Evolutionary conservation across 2,888 invertebrate species (phyloP).

Genomic region (Parnassius smintheus): DNA sequence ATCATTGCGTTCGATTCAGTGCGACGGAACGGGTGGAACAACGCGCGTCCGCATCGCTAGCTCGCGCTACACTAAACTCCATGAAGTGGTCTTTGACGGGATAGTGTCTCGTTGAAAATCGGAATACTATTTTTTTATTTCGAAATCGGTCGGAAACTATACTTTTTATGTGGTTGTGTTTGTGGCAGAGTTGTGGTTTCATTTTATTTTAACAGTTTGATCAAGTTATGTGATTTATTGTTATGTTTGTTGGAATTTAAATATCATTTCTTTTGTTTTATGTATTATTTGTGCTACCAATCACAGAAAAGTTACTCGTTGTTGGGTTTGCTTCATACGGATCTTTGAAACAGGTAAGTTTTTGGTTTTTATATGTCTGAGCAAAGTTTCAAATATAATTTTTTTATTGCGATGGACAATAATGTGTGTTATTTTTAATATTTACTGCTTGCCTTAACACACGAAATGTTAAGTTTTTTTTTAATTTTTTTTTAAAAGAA

Average conservation of each 20-base stretch:
- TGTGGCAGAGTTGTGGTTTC: slow-evolving; percentile 5
- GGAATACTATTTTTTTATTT: slow-evolving; percentile 26
- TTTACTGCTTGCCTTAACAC: too few relatives aligned
- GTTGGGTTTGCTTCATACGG: too few relatives aligned
- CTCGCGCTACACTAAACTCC: slow-evolving; percentile 24
- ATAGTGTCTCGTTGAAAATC: slow-evolving; percentile 26
- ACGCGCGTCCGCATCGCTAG: slow-evolving; percentile 25
- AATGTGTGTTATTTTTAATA: too few relatives aligned
- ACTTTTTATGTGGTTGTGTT: slow-evolving; percentile 15
- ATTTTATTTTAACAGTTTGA: slow-evolving; percentile 2
- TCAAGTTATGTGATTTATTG: slow-evolving; percentile 9
- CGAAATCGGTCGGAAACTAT: slow-evolving; percentile 6
- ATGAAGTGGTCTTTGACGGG: slow-evolving; percentile 19
- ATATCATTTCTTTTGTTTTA: background rate
- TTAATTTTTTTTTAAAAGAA: too few relatives aligned
- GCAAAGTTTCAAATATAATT: too few relatives aligned
- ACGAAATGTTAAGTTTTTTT: too few relatives aligned
- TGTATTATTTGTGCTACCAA: slow-evolving; percentile 1
- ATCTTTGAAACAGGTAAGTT: background rate
- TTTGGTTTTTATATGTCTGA: background rate
- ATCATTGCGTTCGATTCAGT: slow-evolving; percentile 43
- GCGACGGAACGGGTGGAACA: slow-evolving; percentile 24
- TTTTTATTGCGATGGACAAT: too few relatives aligned
- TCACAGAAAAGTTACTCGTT: too few relatives aligned
- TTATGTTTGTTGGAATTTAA: background rate